Evolutionary conservation across 2,113 vertebrate genomes (phyloP).

Genomic region (Trogon melanurus): DNA sequence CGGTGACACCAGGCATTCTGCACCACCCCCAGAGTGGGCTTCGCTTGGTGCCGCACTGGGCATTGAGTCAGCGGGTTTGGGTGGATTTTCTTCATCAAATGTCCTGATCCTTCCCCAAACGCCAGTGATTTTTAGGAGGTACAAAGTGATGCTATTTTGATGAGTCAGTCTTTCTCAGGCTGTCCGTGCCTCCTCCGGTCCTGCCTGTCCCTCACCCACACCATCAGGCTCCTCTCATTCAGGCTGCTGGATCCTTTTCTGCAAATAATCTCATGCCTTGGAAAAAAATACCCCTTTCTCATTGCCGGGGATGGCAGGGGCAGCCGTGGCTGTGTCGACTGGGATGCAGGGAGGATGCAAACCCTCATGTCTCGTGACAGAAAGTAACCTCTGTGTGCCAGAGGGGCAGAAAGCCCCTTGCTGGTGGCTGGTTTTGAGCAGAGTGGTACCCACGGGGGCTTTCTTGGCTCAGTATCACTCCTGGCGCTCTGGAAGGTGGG

Average conservation of each 20-base stretch:
- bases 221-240: rapidly evolving
- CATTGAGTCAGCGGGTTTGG: rapidly evolving
- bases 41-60: rapidly evolving
- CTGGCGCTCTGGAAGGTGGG: neutral
- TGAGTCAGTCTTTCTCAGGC: neutral
- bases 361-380: rapidly evolving
- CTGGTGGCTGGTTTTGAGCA: neutral
- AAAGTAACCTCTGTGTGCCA: rapidly evolving
- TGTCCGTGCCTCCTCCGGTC: rapidly evolving
- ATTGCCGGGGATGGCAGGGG: neutral
- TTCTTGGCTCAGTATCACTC: neutral
- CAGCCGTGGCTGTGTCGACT: neutral
- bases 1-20: rapidly evolving
- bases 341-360: neutral
- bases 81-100: neutral
- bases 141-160: neutral
- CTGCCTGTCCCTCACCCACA: neutral
- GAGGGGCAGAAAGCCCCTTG: neutral
- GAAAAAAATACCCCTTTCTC: neutral
- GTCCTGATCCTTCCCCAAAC: neutral
- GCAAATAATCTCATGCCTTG: neutral
- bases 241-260: neutral
- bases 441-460: neutral
- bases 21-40: neutral
- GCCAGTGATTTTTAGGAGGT: neutral